Percentiles rank a stretch among this genome's conserved stretches.
Conservation (phyloP, 2,797 vertebrate species). For the Spizella passerina region DNA sequence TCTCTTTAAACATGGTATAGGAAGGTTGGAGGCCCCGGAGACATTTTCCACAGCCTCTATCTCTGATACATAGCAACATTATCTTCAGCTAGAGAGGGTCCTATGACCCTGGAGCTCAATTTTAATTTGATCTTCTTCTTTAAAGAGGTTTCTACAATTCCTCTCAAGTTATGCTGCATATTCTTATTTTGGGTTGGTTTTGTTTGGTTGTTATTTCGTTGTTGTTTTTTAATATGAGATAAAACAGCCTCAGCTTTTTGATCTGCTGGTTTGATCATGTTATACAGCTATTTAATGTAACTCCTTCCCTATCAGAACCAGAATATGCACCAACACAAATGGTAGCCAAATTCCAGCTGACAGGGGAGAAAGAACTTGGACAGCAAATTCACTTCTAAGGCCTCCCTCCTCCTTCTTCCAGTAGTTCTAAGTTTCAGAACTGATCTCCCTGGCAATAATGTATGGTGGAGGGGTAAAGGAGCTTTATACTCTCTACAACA, state of each 20-base stretch:
- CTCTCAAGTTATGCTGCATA: constrained; percentile 52
- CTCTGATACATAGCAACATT: constrained; percentile 53
- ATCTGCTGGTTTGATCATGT: constrained; percentile 35
- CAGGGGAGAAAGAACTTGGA: neutral
- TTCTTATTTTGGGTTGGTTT: constrained; percentile 47
- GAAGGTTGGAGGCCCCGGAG: constrained; percentile 43
- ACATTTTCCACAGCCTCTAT: constrained; percentile 61
- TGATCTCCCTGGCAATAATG: neutral
- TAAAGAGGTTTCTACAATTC: constrained; percentile 37
- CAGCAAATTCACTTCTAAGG: neutral
- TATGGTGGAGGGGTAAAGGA: neutral
- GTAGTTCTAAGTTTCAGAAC: neutral
- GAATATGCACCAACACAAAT: constrained; percentile 18
- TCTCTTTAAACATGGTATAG: constrained; percentile 65
- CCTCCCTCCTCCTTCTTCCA: neutral
- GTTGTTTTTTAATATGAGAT: constrained; percentile 33
- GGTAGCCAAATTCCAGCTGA: neutral
- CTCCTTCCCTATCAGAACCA: neutral
- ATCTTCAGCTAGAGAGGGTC: constrained; percentile 58
- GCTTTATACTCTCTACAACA: neutral
- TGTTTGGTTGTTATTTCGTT: constrained; percentile 35
- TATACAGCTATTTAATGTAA: constrained; percentile 33
- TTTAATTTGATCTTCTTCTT: constrained; percentile 63
- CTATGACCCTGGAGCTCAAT: constrained; percentile 53
- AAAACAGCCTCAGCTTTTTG: constrained; percentile 40